phyloP scores from a whole-genome alignment of 2,797 vertebrate species.

The Enteromius fasciolatus region DNA sequence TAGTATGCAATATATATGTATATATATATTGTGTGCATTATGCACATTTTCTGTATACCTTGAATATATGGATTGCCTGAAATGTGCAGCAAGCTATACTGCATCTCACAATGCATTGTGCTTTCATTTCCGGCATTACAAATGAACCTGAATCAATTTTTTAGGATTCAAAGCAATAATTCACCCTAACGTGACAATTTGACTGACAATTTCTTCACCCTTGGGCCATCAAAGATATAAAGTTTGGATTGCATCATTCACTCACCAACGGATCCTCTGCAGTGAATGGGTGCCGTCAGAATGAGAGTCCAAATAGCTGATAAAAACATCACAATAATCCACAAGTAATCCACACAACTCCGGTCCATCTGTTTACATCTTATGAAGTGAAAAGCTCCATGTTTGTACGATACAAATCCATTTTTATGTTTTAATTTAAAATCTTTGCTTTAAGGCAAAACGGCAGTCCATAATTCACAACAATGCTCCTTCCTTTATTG shows the following conservation, averaged over 20 bases:
- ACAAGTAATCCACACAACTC: not conserved
- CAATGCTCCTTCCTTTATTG: not conserved
- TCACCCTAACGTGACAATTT: not conserved
- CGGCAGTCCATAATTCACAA: not conserved
- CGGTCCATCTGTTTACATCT: not conserved
- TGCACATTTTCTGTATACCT: not conserved
- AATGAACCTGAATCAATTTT: not conserved
- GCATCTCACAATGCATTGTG: not conserved
- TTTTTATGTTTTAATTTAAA: not conserved
- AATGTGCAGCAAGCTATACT: not conserved
- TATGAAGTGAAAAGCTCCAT: not conserved
- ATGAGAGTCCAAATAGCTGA: not conserved
- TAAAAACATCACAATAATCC: not conserved
- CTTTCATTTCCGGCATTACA: not conserved
- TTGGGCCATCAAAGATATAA: not conserved
- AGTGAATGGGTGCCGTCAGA: not conserved
- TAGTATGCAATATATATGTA: not conserved
- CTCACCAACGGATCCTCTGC: not conserved
- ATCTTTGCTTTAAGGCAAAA: not conserved
- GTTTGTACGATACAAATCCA: not conserved
- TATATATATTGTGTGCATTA: not conserved
- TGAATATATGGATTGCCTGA: not conserved
- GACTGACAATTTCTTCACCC: not conserved
- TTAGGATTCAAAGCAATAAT: not conserved
- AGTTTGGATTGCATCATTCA: not conserved